Base-by-base conservation (phyloP, 2,113 vertebrate species). In the Tor tambroides region DNA sequence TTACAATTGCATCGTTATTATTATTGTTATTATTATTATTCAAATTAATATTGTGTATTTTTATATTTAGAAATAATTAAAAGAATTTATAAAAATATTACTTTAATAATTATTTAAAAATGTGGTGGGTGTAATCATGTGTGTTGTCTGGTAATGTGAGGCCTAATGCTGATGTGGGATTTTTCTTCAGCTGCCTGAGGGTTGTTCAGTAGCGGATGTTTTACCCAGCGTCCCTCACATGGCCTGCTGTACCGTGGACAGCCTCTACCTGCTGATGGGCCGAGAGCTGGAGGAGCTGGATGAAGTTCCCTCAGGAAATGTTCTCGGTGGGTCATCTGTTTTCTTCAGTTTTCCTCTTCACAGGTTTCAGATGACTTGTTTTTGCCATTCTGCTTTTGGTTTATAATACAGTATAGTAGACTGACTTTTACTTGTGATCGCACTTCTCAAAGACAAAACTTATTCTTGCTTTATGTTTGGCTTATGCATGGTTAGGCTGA, bases 251-350 rank as follows among this genome's bases (percentile, higher is more conserved):
- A 94, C 95, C 0, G 54, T 98, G 92, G 95, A 97, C 43, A 95
- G 81, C 83, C 94, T 99, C n/a, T 99, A 97, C 84, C 94, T 99
- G 74, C 94, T 99, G 65, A 99, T 99, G 98, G 98, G 98, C 30
- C 93, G 96, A 83, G 98, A 99, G 87, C 95, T 99, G 32, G 96
- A 99, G 86, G 96, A 96, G 11, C 94, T 99, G 26, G 94, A 97
- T 17, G 96, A 98, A 89, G 97, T 99, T 9, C 97, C 97, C 71
- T 94, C 96, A 1, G 98, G 98, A 87, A 99, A 99, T 6, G 95
- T 99, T 79, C 93, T 99, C 1, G 98, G 98, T 98, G 93, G 88
- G 93, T 72, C 4, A 17, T 11, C 2, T 61, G 28, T 49, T 2
- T 38, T 86, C 71, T 14, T 17, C 61, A 49, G 46, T 69, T 26